phyloP scores from a whole-genome alignment of 53 echinoderm and acorn worm species.

The Hippasteria phrygiana region DNA sequence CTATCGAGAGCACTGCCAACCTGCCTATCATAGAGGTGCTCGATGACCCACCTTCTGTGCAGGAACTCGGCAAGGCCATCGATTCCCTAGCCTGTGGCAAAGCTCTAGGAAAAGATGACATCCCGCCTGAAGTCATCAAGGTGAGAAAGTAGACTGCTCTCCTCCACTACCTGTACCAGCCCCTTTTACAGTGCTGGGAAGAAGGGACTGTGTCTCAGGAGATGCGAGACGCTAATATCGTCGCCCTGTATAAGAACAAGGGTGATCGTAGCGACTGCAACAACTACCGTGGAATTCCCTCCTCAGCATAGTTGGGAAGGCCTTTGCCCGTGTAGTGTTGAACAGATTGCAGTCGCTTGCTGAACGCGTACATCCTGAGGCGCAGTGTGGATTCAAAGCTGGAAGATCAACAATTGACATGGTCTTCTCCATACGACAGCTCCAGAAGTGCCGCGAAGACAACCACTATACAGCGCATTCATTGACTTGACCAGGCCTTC shows the following conservation, averaged over 20 bases:
- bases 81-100: no score
- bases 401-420: constrained; percentile 79
- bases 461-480: constrained; percentile 1
- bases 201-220: constrained; percentile 68
- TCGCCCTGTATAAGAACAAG: constrained; percentile 78
- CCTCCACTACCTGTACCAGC: constrained; percentile 33
- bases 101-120: constrained; percentile 34
- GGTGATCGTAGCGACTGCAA: constrained; percentile 69
- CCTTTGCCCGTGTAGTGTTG: constrained; percentile 56
- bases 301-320: constrained; percentile 68
- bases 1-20: background rate
- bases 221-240: constrained; percentile 58
- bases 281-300: constrained; percentile 77
- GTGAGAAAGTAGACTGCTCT: background rate
- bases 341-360: constrained; percentile 51
- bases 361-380: constrained; percentile 54
- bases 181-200: constrained; percentile 71
- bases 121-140: background rate
- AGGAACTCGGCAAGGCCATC: background rate
- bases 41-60: background rate
- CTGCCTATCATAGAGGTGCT: constrained; percentile 14
- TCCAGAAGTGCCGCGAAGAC: constrained; percentile 31
- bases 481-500: constrained; percentile 46
- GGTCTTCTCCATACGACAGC: constrained; percentile 63
- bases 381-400: constrained; percentile 74